These are phyloP conservation scores for Prunella fulvescens DNA, from an alignment of 2,113 vertebrate species.

Conservation along the genomic window DNA sequence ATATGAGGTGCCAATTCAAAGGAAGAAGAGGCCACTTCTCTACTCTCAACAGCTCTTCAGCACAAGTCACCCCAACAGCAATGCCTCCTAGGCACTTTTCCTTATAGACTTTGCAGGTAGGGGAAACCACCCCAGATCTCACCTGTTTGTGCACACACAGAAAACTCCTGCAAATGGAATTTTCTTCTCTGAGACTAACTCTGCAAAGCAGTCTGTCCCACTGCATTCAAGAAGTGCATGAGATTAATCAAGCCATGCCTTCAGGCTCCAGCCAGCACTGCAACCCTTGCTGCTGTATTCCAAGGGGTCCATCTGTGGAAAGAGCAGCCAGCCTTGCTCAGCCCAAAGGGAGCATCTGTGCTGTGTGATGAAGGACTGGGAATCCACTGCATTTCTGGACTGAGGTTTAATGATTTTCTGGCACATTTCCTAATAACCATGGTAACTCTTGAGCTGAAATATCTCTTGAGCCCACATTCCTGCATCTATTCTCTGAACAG, in stretches of 20 bases:
- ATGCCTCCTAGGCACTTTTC: background rate
- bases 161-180: background rate
- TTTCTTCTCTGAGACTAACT: background rate
- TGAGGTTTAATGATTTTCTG: conserved; percentile 39
- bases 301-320: background rate
- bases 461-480: conserved; percentile 31
- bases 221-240: background rate
- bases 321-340: background rate
- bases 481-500: background rate
- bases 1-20: background rate
- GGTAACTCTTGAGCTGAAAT: conserved; percentile 11
- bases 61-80: background rate
- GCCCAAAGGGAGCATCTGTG: conserved; percentile 42
- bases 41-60: background rate
- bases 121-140: background rate
- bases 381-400: conserved; percentile 17
- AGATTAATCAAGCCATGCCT: background rate
- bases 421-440: conserved; percentile 45
- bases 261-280: background rate
- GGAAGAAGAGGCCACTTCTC: background rate
- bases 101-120: background rate
- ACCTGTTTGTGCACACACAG: background rate
- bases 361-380: background rate
- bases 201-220: background rate
- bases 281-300: background rate